Percentiles rank a stretch among this genome's conserved stretches.
Evolutionary conservation across 2,113 vertebrate genomes (phyloP).

Genomic region (Rhadina sibilatrix): DNA sequence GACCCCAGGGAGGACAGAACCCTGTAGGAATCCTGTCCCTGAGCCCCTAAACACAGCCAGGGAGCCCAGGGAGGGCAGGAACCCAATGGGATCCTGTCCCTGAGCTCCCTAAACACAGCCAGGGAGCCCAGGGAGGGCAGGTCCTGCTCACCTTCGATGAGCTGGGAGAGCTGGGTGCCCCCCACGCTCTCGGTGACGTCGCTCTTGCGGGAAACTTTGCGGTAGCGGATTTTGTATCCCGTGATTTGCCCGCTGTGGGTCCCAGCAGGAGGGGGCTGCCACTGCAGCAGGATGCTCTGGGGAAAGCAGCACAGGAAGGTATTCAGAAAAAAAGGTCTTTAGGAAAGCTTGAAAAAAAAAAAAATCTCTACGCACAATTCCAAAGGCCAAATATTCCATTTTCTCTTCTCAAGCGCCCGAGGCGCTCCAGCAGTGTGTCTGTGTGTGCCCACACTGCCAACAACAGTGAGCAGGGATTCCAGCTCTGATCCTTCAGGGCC

Average conservation of each 20-base stretch:
- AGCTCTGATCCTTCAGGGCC: not conserved
- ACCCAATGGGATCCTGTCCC: not conserved
- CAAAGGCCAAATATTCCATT: not conserved
- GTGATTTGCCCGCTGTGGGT: constrained; percentile 91
- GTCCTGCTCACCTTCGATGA: constrained; percentile 83
- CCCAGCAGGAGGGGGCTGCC: constrained; percentile 87
- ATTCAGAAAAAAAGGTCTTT: not conserved
- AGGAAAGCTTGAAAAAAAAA: not conserved
- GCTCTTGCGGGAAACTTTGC: constrained; percentile 90
- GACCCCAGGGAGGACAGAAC: too few relatives aligned
- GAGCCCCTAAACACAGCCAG: not conserved
- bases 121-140: not conserved
- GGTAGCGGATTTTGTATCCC: constrained; percentile 94
- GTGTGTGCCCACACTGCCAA: not conserved
- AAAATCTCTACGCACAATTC: not conserved
- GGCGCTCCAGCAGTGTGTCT: accelerated
- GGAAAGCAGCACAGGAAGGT: not conserved
- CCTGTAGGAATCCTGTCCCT: not conserved
- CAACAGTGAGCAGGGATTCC: not conserved
- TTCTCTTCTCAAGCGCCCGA: not conserved
- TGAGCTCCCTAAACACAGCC: not conserved
- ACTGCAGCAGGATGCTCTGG: constrained; percentile 91
- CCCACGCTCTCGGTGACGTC: constrained; percentile 85
- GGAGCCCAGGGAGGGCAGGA: not conserved
- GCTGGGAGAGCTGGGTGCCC: constrained; percentile 86